Conservation (phyloP, 2,888 invertebrate genomes). For the Leucozona laternaria region DNA sequence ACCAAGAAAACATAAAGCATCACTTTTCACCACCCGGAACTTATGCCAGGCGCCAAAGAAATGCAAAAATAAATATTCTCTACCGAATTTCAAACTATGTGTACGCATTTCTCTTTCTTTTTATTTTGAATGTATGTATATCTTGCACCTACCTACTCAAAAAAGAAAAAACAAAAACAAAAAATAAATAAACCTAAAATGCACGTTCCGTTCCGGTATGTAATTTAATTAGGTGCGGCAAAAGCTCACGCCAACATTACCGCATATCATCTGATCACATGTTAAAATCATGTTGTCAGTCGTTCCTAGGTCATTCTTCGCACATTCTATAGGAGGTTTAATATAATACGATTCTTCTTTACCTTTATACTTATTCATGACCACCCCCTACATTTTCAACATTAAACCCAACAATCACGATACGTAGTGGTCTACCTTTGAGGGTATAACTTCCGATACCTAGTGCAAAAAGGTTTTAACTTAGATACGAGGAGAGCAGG, state of each 20-base stretch:
- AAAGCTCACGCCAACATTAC: constrained; percentile 45
- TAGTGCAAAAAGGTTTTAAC: constrained; percentile 24
- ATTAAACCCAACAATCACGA: constrained; percentile 13
- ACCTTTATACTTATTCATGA: background rate
- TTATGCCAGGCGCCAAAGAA: constrained; percentile 15
- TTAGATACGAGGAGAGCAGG: background rate
- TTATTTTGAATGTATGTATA: constrained; percentile 4
- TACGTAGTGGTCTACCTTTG: background rate
- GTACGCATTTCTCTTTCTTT: constrained; percentile 5
- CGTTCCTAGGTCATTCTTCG: constrained; percentile 16
- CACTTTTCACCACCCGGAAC: constrained; percentile 29
- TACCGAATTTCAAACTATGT: background rate
- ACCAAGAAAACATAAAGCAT: background rate
- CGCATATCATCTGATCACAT: constrained; percentile 40
- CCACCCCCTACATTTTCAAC: constrained; percentile 20
- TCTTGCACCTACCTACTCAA: background rate
- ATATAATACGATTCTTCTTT: background rate
- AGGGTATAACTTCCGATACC: background rate
- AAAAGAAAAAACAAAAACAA: background rate
- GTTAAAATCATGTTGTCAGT: constrained; percentile 22
- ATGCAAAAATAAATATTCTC: constrained; percentile 23
- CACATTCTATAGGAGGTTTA: background rate
- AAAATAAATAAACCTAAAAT: background rate
- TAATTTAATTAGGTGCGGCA: constrained; percentile 56
- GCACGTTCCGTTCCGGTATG: constrained; percentile 22